Percentiles rank a stretch among this genome's conserved stretches.
These are phyloP conservation scores for Bombus huntii DNA, from an alignment of 1,140 invertebrate species.

Conservation along the genomic window DNA sequence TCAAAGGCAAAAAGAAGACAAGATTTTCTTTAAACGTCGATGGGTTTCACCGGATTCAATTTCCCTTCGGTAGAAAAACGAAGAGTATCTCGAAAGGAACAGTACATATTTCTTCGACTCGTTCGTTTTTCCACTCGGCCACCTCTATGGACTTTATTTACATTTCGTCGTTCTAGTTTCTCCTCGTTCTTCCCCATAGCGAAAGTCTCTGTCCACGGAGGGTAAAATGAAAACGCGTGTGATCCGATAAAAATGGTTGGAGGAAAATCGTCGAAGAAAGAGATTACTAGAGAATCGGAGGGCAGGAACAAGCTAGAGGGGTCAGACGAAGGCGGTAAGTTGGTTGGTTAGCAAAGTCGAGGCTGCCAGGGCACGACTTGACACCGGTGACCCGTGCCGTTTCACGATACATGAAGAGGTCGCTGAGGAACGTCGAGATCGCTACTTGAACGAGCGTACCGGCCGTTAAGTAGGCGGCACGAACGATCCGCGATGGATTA, in stretches of 20 bases:
- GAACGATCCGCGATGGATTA: conserved; percentile 72
- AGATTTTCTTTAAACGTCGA: too few relatives aligned
- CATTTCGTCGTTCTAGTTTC: not conserved
- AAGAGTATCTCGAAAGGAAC: too few relatives aligned
- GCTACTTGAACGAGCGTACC: conserved; percentile 70
- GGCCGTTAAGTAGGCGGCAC: conserved; percentile 68
- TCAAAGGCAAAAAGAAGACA: not conserved
- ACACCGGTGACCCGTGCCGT: conserved; percentile 73
- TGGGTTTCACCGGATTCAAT: too few relatives aligned
- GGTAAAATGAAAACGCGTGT: not conserved
- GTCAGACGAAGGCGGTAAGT: conserved; percentile 22
- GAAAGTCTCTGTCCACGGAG: not conserved
- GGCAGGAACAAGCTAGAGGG: conserved; percentile 5
- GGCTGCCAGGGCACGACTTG: conserved; percentile 72
- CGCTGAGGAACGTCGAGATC: conserved; percentile 68
- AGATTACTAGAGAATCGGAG: not conserved
- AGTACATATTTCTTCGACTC: too few relatives aligned
- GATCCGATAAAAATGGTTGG: not conserved
- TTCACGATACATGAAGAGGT: conserved; percentile 76
- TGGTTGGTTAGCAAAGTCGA: conserved; percentile 53
- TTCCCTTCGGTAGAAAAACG: too few relatives aligned
- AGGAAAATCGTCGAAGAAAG: conserved; percentile 2
- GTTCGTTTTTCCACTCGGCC: too few relatives aligned
- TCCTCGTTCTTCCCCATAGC: not conserved
- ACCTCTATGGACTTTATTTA: not conserved